Conservation (phyloP, 2,797 vertebrate species). For the Pogoniulus pusillus region DNA sequence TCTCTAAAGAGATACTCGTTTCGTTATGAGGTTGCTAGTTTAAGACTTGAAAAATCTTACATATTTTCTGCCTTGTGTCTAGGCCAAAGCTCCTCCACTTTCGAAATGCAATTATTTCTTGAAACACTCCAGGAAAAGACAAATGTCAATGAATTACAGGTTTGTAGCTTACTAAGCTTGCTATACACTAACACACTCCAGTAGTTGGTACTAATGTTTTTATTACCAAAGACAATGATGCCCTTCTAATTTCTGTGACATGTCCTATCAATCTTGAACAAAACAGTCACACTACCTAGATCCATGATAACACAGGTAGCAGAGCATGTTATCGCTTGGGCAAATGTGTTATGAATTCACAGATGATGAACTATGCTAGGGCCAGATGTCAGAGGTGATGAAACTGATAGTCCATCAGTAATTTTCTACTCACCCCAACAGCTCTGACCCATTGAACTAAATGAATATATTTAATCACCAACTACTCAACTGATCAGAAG, state of each 20-base stretch:
- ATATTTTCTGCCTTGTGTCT: neutral
- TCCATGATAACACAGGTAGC: constrained; percentile 73
- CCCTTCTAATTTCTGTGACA: constrained; percentile 41
- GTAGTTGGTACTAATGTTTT: neutral
- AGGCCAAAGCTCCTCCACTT: neutral
- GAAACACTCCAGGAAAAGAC: neutral
- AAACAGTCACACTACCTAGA: neutral
- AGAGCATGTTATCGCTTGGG: constrained; percentile 69
- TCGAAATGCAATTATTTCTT: neutral
- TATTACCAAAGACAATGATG: neutral
- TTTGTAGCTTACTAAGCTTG: neutral
- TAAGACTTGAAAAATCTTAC: neutral
- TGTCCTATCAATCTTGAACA: constrained; percentile 39
- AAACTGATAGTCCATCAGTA: constrained; percentile 79
- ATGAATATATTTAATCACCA: constrained; percentile 77
- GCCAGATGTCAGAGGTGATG: constrained; percentile 74
- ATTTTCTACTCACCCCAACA: constrained; percentile 74
- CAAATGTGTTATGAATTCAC: constrained; percentile 66
- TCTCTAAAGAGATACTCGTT: neutral
- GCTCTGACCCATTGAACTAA: constrained; percentile 79
- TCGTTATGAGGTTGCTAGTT: neutral
- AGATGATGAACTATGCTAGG: constrained; percentile 70
- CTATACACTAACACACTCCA: neutral
- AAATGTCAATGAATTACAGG: neutral
- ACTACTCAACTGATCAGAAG: constrained; percentile 73